phyloP scores from a whole-genome alignment of 30 jellyfish, hydroid and myxozoan genomes.

The Mastigias papua region DNA sequence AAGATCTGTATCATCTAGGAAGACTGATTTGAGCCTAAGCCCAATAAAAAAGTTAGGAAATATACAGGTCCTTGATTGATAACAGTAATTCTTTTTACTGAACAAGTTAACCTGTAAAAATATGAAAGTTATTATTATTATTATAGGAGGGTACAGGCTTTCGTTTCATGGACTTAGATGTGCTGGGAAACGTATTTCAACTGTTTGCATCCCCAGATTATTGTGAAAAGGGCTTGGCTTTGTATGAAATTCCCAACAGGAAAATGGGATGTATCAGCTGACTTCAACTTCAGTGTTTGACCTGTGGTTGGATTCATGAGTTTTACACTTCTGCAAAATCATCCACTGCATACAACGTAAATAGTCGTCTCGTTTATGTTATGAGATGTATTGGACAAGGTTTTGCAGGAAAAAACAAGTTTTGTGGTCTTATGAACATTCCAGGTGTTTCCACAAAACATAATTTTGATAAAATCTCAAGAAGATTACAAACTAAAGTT shows the following conservation, averaged over 20 bases:
- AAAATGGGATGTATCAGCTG: not conserved
- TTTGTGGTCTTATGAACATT: slow-evolving; percentile 8
- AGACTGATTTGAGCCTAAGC: not conserved
- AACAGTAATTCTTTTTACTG: too few relatives aligned
- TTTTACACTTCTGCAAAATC: not conserved
- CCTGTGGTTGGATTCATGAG: not conserved
- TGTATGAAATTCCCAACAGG: not conserved
- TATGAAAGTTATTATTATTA: too few relatives aligned
- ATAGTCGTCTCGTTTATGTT: not conserved
- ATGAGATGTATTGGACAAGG: slow-evolving; percentile 4
- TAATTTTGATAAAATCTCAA: not conserved
- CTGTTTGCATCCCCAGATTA: not conserved
- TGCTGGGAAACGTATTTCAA: not conserved
- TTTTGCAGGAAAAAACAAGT: not conserved
- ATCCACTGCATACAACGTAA: not conserved
- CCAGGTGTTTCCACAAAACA: not conserved
- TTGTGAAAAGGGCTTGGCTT: not conserved
- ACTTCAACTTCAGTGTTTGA: not conserved
- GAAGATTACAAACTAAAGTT: not conserved
- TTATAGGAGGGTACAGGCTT: not conserved
- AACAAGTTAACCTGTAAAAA: too few relatives aligned
- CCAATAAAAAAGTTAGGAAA: not conserved
- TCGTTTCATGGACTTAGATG: not conserved
- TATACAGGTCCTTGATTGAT: too few relatives aligned
- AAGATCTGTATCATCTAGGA: not conserved